Evolutionary conservation across 1,140 invertebrate species (phyloP).

Genomic region (Nilaparvata lugens): DNA sequence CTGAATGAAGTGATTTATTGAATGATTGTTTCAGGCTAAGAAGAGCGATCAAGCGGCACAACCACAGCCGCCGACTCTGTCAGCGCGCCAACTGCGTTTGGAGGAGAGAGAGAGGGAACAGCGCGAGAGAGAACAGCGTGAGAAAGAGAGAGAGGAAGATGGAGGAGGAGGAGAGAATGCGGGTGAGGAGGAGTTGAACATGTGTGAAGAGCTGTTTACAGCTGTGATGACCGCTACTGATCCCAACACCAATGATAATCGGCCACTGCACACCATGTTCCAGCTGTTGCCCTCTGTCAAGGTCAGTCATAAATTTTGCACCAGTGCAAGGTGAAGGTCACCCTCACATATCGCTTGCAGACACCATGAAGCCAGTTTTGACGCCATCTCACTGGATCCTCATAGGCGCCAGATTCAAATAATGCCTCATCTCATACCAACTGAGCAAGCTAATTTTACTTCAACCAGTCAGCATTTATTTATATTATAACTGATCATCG

Average conservation of each 20-base stretch:
- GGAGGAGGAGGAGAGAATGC: slow-evolving; percentile 14
- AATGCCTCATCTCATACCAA: too few species aligned
- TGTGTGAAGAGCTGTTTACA: slow-evolving; percentile 70
- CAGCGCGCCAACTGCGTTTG: background rate
- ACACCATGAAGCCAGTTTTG: too few species aligned
- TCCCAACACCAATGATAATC: slow-evolving; percentile 47
- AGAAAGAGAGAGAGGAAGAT: background rate
- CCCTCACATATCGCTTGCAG: too few species aligned
- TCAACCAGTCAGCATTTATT: too few species aligned
- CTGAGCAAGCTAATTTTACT: too few species aligned
- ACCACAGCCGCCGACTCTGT: slow-evolving; percentile 30
- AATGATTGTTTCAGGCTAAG: too few species aligned
- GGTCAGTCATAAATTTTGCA: slow-evolving; percentile 30
- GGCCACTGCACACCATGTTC: slow-evolving; percentile 72
- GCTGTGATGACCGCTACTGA: slow-evolving; percentile 71
- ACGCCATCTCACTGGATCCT: too few species aligned
- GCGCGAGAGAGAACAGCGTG: background rate
- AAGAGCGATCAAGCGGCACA: slow-evolving; percentile 21
- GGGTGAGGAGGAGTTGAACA: slow-evolving; percentile 57
- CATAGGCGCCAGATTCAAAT: too few species aligned
- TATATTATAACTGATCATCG: too few species aligned
- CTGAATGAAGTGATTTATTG: too few species aligned
- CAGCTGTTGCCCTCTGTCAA: slow-evolving; percentile 84
- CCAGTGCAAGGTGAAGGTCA: background rate
- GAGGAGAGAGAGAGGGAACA: slow-evolving; percentile 10